A percentile compares a stretch with the other conserved stretches of the same genome.
Evolutionary conservation across 2,113 vertebrate species (phyloP).

Genomic region (Xerus inauris): DNA sequence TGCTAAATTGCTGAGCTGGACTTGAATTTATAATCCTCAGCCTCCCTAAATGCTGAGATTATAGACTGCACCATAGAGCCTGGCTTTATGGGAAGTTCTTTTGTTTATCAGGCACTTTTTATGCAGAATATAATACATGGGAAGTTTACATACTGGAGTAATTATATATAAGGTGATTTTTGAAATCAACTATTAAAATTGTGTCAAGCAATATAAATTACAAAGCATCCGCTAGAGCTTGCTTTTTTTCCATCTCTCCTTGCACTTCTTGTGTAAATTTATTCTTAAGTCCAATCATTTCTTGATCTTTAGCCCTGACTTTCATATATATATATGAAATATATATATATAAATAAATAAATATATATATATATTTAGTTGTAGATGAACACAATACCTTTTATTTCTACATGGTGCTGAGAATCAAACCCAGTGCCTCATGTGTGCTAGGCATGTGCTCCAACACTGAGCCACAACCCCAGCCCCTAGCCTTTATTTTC

Average conservation of each 20-base stretch:
- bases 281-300: background rate
- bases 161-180: background rate
- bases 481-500: background rate
- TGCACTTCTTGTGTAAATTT: background rate
- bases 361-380: too few species aligned
- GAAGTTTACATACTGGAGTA: background rate
- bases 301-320: background rate
- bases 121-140: background rate
- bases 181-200: background rate
- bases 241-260: fast-evolving
- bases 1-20: too few species aligned
- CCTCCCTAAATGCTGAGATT: background rate
- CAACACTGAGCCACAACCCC: too few species aligned
- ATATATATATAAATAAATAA: too few species aligned
- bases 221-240: background rate
- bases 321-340: too few species aligned
- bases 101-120: background rate
- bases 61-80: background rate
- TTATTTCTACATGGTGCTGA: too few species aligned
- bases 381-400: too few species aligned
- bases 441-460: too few species aligned
- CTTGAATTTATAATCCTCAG: background rate
- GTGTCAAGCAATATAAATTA: background rate
- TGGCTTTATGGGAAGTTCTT: too few species aligned
- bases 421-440: too few species aligned